Base-by-base conservation (phyloP, 2,888 invertebrate species). In the Ametastegia equiseti region DNA sequence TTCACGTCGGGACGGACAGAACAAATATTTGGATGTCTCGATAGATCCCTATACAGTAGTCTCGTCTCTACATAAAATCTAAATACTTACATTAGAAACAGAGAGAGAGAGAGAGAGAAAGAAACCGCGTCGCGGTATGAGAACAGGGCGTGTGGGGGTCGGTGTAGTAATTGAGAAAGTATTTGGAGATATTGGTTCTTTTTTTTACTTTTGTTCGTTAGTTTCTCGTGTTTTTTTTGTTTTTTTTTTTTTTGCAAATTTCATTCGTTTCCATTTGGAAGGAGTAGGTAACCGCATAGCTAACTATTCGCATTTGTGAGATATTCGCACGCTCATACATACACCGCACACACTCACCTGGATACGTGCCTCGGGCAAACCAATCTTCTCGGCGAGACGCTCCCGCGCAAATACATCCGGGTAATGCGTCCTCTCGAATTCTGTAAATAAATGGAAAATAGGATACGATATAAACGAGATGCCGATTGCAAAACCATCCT, bases 321-420 rank as follows among this genome's bases (percentile, higher is more conserved):
- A 19, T 45, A 15, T 47, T 30, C 13, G 4, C 88, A 85, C 89
- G 89, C 88, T 89, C 90, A 83, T 86, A 81, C 86, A 86, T 89
- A 90, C n/a, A n/a, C 91, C 90, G 23, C 90, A 91, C 93, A 93
- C 94, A 95, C 96, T 95, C 95, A 98, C 98, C 97, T 98, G 98
- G 95, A 98, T 98, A 95, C 98, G 96, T 94, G 98, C 98, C 96
- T 98, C 98, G 93, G 98, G 98, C 93, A 98, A 96, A 94, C 97
- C 97, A 93, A 98, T 98, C 95, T 98, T 98, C 94, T 97, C 97
- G 85, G 98, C 98, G 92, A 98, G 95, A 93, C 98, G 94, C 93
- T 98, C 98, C 89, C 98, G 94, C 86, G 98, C 98, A 93, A 98
- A 98, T 87, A 98, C 98, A 93, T 98, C 98, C 85, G 98, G 98